phyloP scores from a whole-genome alignment of 2,113 vertebrate species.

The Ibidorhyncha struthersii region DNA sequence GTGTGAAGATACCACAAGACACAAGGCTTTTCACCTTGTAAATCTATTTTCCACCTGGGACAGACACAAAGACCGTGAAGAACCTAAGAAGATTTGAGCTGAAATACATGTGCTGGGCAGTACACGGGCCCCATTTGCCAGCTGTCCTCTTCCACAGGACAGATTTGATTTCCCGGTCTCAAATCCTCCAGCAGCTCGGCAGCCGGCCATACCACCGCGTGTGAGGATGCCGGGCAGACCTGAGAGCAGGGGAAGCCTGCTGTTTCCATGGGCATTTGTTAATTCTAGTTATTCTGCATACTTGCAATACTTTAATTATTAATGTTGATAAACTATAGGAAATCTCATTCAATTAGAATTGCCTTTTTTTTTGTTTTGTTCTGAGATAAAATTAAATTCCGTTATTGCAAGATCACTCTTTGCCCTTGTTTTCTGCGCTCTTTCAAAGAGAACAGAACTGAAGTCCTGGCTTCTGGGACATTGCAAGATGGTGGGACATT shows the following conservation, averaged over 20 bases:
- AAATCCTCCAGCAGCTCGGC: background rate
- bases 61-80: background rate
- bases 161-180: background rate
- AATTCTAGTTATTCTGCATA: background rate
- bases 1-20: background rate
- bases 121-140: background rate
- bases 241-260: background rate
- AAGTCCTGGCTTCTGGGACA: background rate
- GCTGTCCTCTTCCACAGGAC: background rate
- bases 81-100: background rate
- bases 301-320: constrained; percentile 6
- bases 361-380: background rate
- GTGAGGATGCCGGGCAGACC: background rate
- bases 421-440: background rate
- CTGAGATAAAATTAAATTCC: constrained; percentile 22
- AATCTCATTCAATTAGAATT: constrained; percentile 33
- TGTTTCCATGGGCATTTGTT: background rate
- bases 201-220: fast-evolving
- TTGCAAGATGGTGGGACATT: background rate
- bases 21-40: background rate
- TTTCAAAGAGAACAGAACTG: background rate
- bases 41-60: background rate
- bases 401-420: background rate
- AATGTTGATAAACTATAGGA: constrained; percentile 9
- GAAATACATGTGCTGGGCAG: background rate